Percentiles rank a stretch among this genome's conserved stretches.
Conservation (phyloP, 2,113 vertebrate species). For the Mastomys natalensis region DNA sequence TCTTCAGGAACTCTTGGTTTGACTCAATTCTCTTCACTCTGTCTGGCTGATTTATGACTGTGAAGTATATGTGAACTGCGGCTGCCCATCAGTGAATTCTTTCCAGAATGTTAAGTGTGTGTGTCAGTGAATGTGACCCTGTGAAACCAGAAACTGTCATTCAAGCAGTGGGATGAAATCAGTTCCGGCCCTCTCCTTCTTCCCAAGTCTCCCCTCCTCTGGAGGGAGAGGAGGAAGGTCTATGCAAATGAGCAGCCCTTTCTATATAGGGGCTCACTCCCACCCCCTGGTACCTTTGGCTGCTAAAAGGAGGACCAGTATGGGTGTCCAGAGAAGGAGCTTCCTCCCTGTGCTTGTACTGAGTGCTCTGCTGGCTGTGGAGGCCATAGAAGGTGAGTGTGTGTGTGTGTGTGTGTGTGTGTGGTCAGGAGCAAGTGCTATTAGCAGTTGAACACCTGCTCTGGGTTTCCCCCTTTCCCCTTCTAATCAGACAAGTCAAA, state of each 20-base stretch:
- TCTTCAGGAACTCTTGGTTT: background rate
- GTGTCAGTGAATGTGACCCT: background rate
- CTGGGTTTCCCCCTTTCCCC: background rate
- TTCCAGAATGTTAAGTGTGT: background rate
- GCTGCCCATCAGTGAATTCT: background rate
- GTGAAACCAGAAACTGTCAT: slow-evolving; percentile 26
- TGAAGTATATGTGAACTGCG: background rate
- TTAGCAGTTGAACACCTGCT: slow-evolving; percentile 51
- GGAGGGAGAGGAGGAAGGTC: slow-evolving; percentile 57
- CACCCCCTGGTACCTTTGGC: slow-evolving; percentile 15
- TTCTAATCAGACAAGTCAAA: background rate
- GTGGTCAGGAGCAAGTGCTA: background rate
- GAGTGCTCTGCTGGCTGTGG: slow-evolving; percentile 76
- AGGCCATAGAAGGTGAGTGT: slow-evolving; percentile 83
- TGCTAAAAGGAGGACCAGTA: slow-evolving; percentile 56
- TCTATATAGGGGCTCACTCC: slow-evolving; percentile 67
- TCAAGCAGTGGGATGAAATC: background rate
- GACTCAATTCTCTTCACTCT: background rate
- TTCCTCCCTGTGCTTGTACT: slow-evolving; percentile 48
- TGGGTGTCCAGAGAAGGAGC: slow-evolving; percentile 46
- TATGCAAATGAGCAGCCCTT: slow-evolving; percentile 83
- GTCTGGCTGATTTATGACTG: background rate
- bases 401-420: background rate
- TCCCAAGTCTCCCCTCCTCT: slow-evolving; percentile 12
- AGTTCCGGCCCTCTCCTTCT: background rate